These are phyloP conservation scores for Mormyrus hasselquistii DNA, from an alignment of 2,797 vertebrate species.

Conservation along the genomic window DNA sequence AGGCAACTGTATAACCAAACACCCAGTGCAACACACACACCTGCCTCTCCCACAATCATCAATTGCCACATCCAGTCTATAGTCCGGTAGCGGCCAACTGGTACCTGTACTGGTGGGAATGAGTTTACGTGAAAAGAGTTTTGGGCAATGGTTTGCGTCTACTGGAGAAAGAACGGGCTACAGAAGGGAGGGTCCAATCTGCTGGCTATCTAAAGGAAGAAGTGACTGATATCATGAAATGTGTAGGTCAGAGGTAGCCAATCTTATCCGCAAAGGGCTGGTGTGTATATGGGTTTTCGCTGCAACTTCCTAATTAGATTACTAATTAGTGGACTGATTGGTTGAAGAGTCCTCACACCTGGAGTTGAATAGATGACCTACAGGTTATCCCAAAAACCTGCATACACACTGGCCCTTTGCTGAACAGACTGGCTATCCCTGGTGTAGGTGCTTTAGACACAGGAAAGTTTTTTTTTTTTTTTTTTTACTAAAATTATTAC, in stretches of 20 bases:
- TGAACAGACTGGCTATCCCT: too few relatives aligned
- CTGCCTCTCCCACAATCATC: neutral
- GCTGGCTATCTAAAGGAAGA: neutral
- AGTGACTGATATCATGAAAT: neutral
- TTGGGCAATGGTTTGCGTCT: neutral
- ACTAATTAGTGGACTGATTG: too few relatives aligned
- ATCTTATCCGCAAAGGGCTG: too few relatives aligned
- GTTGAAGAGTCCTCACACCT: too few relatives aligned
- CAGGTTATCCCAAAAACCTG: too few relatives aligned
- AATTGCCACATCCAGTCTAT: neutral
- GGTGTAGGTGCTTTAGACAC: neutral
- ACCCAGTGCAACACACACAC: neutral
- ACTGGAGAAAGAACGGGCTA: neutral
- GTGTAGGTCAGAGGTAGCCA: neutral
- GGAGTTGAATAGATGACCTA: too few relatives aligned
- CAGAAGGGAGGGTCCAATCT: neutral
- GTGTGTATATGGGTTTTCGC: too few relatives aligned
- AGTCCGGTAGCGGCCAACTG: neutral
- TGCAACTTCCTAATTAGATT: too few relatives aligned
- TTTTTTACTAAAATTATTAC: slow-evolving; percentile 99
- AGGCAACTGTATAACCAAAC: neutral
- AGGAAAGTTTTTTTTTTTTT: neutral
- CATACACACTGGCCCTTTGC: too few relatives aligned
- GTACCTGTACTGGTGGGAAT: neutral
- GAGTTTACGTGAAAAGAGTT: neutral